phyloP scores from a whole-genome alignment of 37 sponge, comb jelly and placozoan genomes.

The Oscarella lobularis region DNA sequence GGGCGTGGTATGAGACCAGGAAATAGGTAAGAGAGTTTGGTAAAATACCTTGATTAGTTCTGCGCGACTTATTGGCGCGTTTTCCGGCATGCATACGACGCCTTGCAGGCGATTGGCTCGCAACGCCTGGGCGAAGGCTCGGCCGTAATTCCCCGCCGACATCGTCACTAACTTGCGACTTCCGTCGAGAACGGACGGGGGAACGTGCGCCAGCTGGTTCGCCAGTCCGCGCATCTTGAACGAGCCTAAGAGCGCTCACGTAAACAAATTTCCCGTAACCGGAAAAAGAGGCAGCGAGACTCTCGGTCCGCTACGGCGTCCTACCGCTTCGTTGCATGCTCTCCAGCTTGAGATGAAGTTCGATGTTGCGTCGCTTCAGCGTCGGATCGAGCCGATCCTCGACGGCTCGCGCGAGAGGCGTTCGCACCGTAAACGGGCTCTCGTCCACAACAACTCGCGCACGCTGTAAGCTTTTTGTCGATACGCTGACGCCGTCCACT shows the following conservation, averaged over 20 bases:
- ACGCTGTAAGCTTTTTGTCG: too few relatives aligned
- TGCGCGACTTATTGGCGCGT: slow-evolving; percentile 15
- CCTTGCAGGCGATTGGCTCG: slow-evolving; percentile 9
- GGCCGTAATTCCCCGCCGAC: slow-evolving; percentile 54
- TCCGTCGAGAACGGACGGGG: slow-evolving; percentile 12
- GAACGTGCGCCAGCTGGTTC: slow-evolving; percentile 12
- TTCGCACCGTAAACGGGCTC: neutral
- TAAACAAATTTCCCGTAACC: neutral
- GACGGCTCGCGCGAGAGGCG: neutral
- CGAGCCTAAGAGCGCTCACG: slow-evolving; percentile 2
- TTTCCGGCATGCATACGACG: slow-evolving; percentile 30
- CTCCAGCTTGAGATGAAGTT: neutral
- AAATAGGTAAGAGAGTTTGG: too few relatives aligned
- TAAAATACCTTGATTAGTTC: slow-evolving; percentile 12
- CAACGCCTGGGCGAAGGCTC: slow-evolving; percentile 34
- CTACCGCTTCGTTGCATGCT: neutral
- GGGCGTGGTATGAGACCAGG: too few relatives aligned
- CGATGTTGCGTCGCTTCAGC: neutral
- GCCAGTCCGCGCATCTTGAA: slow-evolving; percentile 13
- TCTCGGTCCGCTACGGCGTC: neutral
- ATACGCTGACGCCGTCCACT: too few relatives aligned
- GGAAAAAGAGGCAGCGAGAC: neutral
- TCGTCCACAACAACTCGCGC: neutral
- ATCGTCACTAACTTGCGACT: slow-evolving; percentile 26
- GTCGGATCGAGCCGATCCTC: neutral